Evolutionary conservation across 1,140 invertebrate genomes (phyloP).

Genomic region (Plutomurus gul): DNA sequence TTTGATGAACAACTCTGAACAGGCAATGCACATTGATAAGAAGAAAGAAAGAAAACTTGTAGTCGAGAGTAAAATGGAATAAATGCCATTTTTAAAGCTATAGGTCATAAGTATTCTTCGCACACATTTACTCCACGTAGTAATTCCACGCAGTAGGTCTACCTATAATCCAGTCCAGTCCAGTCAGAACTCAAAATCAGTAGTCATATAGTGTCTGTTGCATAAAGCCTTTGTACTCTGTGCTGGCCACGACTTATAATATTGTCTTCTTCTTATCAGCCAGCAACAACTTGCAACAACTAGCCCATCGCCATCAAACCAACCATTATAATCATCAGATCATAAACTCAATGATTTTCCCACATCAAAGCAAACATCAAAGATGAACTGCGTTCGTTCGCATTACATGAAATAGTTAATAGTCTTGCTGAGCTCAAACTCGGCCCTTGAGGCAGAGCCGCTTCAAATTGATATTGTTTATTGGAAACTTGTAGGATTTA

Average conservation of each 20-base stretch:
- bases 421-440: neutral
- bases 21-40: neutral
- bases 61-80: neutral
- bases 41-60: neutral
- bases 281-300: no score
- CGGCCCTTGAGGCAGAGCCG: neutral
- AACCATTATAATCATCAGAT: constrained; percentile 23
- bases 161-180: no score
- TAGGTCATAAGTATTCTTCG: constrained; percentile 1
- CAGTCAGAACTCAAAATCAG: no score
- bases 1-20: neutral
- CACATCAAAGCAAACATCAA: constrained; percentile 20
- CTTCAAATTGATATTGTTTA: neutral
- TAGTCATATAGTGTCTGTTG: neutral
- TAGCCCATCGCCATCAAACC: constrained; percentile 1
- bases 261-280: neutral
- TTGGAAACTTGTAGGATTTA: no score
- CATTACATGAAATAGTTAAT: neutral
- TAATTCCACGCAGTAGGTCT: neutral
- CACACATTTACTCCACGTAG: neutral
- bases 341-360: constrained; percentile 29
- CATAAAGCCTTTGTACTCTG: no score
- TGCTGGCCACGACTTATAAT: no score
- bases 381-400: constrained; percentile 7
- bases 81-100: neutral